These are phyloP conservation scores for Zaprionus davidi DNA, from an alignment of 1,140 invertebrate species.

Conservation along the genomic window DNA sequence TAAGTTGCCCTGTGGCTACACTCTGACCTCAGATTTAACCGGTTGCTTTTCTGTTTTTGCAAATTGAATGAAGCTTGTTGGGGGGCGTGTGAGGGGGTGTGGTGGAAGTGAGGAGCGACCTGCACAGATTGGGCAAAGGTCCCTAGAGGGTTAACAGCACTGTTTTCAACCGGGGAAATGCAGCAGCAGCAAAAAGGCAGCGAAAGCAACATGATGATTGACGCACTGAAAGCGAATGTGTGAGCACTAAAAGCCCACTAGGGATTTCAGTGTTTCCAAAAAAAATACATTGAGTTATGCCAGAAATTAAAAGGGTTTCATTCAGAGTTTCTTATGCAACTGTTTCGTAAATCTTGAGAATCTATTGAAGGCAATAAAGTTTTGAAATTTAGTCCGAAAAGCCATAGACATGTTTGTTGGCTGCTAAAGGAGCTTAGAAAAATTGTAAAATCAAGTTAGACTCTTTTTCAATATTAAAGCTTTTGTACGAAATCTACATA, in stretches of 20 bases:
- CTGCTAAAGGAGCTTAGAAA: no score
- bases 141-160: neutral
- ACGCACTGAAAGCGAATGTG: neutral
- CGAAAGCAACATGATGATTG: neutral
- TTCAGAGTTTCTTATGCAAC: neutral
- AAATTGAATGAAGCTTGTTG: slow-evolving; percentile 68
- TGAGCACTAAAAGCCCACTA: neutral
- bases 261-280: neutral
- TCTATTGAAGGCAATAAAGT: neutral
- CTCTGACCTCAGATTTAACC: slow-evolving; percentile 39
- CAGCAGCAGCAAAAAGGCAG: neutral
- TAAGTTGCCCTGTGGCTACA: slow-evolving; percentile 22
- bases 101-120: neutral
- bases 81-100: neutral
- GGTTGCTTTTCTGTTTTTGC: slow-evolving; percentile 48
- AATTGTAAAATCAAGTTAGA: neutral
- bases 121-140: slow-evolving; percentile 1
- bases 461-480: no score
- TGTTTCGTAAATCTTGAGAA: neutral
- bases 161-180: neutral
- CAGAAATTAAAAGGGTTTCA: neutral
- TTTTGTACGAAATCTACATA: neutral
- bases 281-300: neutral
- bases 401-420: no score
- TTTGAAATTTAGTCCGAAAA: neutral